Conservation (phyloP, 1,140 invertebrate species). For the Laodelphax striatellus region DNA sequence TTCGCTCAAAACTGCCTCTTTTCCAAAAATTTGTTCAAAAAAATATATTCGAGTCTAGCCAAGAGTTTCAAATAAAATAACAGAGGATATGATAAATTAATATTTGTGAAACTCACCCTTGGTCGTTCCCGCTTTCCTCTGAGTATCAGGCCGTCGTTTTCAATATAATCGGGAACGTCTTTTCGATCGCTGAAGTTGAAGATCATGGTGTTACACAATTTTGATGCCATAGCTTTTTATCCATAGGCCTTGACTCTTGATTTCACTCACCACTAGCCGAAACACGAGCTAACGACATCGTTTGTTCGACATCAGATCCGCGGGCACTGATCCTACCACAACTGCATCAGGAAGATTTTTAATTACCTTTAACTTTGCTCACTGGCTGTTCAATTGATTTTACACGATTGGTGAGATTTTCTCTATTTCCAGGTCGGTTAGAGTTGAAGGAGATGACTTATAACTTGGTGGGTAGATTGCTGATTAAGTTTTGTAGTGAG, state of each 20-base stretch:
- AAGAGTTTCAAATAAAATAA: too few relatives aligned
- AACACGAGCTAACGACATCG: conserved; percentile 1
- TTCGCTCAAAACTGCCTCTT: too few relatives aligned
- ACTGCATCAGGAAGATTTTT: conserved; percentile 20
- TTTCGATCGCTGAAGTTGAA: conserved; percentile 77
- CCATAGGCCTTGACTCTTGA: conserved; percentile 31
- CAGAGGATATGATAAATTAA: too few relatives aligned
- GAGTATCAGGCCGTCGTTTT: conserved; percentile 70
- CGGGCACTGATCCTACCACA: conserved; percentile 13
- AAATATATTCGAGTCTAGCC: too few relatives aligned
- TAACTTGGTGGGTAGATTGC: too few relatives aligned
- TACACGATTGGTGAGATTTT: conserved; percentile 57
- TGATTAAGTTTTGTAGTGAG: conserved; percentile 33
- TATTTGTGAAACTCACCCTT: conserved; percentile 40
- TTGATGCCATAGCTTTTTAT: conserved; percentile 40
- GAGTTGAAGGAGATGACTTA: conserved; percentile 29
- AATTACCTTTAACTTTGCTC: conserved; percentile 38
- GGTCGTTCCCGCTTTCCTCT: conserved; percentile 50
- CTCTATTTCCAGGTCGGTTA: conserved; percentile 51
- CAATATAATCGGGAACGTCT: conserved; percentile 79
- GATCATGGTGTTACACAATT: conserved; percentile 56
- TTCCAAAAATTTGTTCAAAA: too few relatives aligned
- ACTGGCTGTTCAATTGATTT: conserved; percentile 44
- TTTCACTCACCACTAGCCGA: conserved; percentile 6
- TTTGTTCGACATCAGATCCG: conserved; percentile 7